Conservation (phyloP, 2,888 invertebrate species). For the Idaea biselata region DNA sequence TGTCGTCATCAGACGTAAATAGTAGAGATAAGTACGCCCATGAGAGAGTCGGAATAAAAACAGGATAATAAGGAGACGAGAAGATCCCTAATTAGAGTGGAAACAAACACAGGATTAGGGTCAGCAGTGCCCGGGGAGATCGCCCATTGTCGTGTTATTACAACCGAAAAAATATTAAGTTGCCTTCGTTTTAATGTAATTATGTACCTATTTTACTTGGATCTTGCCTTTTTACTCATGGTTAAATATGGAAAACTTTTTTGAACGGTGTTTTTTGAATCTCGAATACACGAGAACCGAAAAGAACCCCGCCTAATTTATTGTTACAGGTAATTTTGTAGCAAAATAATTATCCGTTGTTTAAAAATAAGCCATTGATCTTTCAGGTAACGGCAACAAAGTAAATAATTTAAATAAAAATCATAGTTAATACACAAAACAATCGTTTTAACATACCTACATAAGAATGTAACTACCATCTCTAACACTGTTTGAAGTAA, state of each 20-base stretch:
- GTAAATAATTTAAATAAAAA: too few relatives aligned
- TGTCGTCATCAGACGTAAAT: conserved; percentile 18
- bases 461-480: neutral
- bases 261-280: neutral
- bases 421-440: neutral
- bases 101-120: conserved; percentile 64
- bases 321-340: too few relatives aligned
- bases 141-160: conserved; percentile 43
- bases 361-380: too few relatives aligned
- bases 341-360: too few relatives aligned
- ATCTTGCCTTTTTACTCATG: conserved; percentile 21
- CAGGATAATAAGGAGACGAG: conserved; percentile 53
- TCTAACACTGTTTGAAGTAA: neutral
- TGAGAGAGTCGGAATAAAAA: conserved; percentile 48
- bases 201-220: conserved; percentile 20
- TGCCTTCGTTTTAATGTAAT: conserved; percentile 47
- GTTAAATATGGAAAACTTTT: conserved; percentile 3
- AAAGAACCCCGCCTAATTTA: neutral
- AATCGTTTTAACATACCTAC: neutral
- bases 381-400: too few relatives aligned
- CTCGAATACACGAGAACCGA: neutral
- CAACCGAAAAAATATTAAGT: conserved; percentile 40
- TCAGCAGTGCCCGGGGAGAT: conserved; percentile 47
- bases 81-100: conserved; percentile 62
- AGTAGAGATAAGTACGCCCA: conserved; percentile 42